Conservation (phyloP, 2,797 vertebrate species). For the Catharus ustulatus region DNA sequence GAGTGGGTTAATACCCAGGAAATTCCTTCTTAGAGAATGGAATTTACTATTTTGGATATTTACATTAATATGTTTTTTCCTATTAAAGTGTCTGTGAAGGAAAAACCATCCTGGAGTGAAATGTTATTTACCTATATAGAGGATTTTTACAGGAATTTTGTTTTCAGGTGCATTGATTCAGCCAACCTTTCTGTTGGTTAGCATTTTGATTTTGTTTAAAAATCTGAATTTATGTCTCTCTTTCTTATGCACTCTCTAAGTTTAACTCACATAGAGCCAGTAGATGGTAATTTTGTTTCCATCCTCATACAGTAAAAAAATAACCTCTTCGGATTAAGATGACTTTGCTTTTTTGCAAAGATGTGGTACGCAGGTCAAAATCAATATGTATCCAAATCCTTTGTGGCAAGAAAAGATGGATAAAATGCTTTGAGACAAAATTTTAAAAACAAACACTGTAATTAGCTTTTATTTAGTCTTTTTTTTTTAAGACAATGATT, state of each 20-base stretch:
- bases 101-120: neutral
- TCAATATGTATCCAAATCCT: slow-evolving; percentile 56
- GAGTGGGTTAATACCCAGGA: slow-evolving; percentile 40
- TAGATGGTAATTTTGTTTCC: slow-evolving; percentile 19
- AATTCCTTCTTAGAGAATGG: slow-evolving; percentile 56
- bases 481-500: slow-evolving; percentile 73
- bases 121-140: neutral
- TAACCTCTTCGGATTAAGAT: slow-evolving; percentile 65
- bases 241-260: slow-evolving; percentile 5
- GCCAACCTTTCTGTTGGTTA: slow-evolving; percentile 4
- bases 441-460: slow-evolving; percentile 69
- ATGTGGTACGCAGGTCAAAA: slow-evolving; percentile 59
- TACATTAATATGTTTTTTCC: slow-evolving; percentile 26
- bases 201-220: slow-evolving; percentile 46
- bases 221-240: slow-evolving; percentile 39
- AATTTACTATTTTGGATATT: slow-evolving; percentile 59
- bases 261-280: slow-evolving; percentile 52
- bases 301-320: slow-evolving; percentile 49
- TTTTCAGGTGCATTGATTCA: slow-evolving; percentile 43
- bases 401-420: slow-evolving; percentile 60
- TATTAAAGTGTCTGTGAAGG: neutral
- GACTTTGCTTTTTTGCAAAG: slow-evolving; percentile 52
- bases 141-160: slow-evolving; percentile 41
- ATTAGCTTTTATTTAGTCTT: slow-evolving; percentile 71
- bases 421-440: slow-evolving; percentile 66